A percentile compares a stretch with the other conserved stretches of the same genome.
phyloP scores from a whole-genome alignment of 2,113 vertebrate genomes.

The Rallus limicola region DNA sequence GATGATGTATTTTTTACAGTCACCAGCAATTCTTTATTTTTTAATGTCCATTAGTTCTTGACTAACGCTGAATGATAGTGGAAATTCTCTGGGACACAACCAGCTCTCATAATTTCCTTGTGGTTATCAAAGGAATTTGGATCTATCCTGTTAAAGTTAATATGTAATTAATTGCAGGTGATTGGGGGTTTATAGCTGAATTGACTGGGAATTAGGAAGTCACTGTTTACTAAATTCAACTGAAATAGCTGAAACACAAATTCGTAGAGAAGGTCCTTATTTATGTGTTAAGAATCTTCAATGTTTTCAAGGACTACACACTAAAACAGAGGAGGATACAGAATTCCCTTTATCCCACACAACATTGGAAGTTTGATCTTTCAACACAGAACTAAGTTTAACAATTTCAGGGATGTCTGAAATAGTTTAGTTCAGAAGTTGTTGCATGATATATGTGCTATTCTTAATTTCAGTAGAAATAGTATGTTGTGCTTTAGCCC shows the following conservation, averaged over 20 bases:
- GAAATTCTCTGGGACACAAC: slow-evolving; percentile 37
- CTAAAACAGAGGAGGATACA: background rate
- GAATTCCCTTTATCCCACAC: background rate
- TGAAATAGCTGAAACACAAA: background rate
- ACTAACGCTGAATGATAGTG: slow-evolving; percentile 25
- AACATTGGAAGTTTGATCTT: background rate
- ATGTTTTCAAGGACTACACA: background rate
- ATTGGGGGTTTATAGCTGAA: background rate
- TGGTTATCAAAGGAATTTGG: slow-evolving; percentile 43
- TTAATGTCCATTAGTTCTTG: slow-evolving; percentile 58
- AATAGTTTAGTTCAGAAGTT: background rate
- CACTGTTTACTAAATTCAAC: background rate
- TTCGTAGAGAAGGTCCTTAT: background rate
- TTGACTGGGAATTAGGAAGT: slow-evolving; percentile 2
- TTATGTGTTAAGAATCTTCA: background rate
- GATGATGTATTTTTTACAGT: slow-evolving; percentile 55
- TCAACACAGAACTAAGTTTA: background rate
- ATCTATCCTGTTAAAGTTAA: slow-evolving; percentile 34
- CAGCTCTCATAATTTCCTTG: background rate
- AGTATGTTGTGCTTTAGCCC: background rate
- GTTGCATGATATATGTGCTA: background rate
- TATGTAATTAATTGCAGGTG: background rate
- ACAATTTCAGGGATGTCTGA: background rate
- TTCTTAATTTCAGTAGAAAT: background rate
- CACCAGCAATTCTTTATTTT: slow-evolving; percentile 42